Evolutionary conservation across 2,797 vertebrate species (phyloP).

Genomic region (Sebastolobus altivelis): DNA sequence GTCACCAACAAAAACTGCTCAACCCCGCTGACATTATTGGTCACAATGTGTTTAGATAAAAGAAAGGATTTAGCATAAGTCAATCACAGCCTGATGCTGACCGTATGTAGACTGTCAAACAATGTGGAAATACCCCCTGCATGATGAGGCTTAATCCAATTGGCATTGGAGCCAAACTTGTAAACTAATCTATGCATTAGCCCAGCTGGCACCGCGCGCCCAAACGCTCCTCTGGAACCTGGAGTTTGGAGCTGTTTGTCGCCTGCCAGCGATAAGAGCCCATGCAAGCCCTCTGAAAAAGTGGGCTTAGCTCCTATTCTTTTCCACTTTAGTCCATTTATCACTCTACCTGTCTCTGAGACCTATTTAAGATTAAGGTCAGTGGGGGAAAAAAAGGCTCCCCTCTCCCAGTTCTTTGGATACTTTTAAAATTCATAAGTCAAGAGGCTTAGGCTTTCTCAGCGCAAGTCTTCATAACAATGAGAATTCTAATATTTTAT

Average conservation of each 20-base stretch:
- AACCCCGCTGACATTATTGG: slow-evolving; percentile 70
- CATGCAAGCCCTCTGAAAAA: slow-evolving; percentile 63
- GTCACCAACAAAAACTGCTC: slow-evolving; percentile 39
- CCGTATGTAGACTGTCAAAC: slow-evolving; percentile 83
- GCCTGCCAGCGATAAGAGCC: slow-evolving; percentile 80
- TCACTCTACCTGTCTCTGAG: slow-evolving; percentile 86
- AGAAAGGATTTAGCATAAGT: slow-evolving; percentile 82
- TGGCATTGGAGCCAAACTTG: slow-evolving; percentile 86
- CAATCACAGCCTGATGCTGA: slow-evolving; percentile 78
- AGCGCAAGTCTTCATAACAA: slow-evolving; percentile 84
- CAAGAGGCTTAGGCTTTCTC: slow-evolving; percentile 88
- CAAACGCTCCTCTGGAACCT: slow-evolving; percentile 80
- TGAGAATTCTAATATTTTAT: slow-evolving; percentile 86
- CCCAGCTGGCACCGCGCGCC: slow-evolving; percentile 77
- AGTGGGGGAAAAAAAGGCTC: slow-evolving; percentile 64
- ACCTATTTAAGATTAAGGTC: slow-evolving; percentile 90
- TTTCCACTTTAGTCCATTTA: slow-evolving; percentile 82
- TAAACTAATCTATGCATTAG: slow-evolving; percentile 89
- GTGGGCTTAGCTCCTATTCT: slow-evolving; percentile 84
- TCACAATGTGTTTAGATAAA: slow-evolving; percentile 75
- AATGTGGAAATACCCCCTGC: slow-evolving; percentile 75
- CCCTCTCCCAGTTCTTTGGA: slow-evolving; percentile 75
- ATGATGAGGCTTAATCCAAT: slow-evolving; percentile 86
- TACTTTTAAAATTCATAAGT: slow-evolving; percentile 88
- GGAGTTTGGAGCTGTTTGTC: slow-evolving; percentile 78